phyloP scores from a whole-genome alignment of 64 coral and sea anemone species.

The Trachythela sp. region DNA sequence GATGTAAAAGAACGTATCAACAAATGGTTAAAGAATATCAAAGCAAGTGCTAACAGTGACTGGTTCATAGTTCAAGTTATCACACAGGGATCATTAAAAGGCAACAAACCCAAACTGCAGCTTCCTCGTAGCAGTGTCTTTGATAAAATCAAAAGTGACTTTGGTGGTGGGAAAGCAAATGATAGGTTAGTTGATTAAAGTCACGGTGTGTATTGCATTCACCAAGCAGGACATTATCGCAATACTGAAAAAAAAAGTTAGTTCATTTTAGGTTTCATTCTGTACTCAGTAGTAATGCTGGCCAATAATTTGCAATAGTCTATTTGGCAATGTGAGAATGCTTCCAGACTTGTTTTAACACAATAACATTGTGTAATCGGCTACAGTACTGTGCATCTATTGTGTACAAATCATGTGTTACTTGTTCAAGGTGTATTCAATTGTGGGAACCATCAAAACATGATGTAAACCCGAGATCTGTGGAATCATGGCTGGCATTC shows the following conservation, averaged over 20 bases:
- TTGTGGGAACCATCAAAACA: conserved; percentile 71
- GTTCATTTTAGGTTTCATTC: too few relatives aligned
- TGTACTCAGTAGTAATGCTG: too few relatives aligned
- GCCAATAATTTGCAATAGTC: too few relatives aligned
- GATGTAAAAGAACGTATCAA: conserved; percentile 75
- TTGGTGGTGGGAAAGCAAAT: conserved; percentile 90
- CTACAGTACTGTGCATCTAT: not conserved
- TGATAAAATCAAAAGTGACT: conserved; percentile 99
- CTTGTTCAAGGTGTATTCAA: conserved; percentile 29
- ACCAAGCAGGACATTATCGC: too few relatives aligned
- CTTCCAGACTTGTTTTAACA: too few relatives aligned
- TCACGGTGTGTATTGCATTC: not conserved
- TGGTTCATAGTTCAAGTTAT: conserved; percentile 88
- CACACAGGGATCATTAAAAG: conserved; percentile 64
- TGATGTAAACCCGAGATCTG: conserved; percentile 52
- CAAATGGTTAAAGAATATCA: conserved; percentile 74
- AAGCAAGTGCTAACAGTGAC: conserved; percentile 67
- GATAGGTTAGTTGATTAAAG: conserved; percentile 55
- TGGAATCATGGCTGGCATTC: conserved; percentile 82
- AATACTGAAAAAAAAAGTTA: too few relatives aligned
- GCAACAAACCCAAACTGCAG: conserved; percentile 78
- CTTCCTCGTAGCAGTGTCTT: conserved; percentile 87
- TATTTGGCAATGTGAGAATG: too few relatives aligned
- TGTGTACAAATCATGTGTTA: not conserved
- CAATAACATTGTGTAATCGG: too few relatives aligned